Base-by-base conservation (phyloP, 2,888 invertebrate species). In the Athalia cordata region DNA sequence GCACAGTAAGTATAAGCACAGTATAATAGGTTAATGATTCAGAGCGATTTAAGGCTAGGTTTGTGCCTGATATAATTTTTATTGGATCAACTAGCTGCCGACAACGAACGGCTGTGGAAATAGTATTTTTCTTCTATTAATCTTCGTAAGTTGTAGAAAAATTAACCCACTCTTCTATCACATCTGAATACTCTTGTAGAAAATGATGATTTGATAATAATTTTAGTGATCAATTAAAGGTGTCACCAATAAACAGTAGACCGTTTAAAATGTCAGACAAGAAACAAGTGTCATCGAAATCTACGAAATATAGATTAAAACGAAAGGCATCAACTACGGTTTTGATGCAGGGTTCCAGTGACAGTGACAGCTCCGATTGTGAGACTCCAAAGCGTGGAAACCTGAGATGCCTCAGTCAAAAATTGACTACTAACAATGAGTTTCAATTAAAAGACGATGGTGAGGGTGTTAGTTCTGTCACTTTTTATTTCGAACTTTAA, bases 361-460 rank as follows among this genome's bases (percentile, higher is more conserved):
- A 45, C 64, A 64, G 64, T 64, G 64, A 64, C 45, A 64, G 64
- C 64, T 64, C 64, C n/a, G 64, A 64, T 64, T 64, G 43, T 64
- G 45, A 64, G 9, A 64, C 64, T 64, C 64, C 59, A n/a, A 59
- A 64, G 11, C 64, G 45, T 64, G 64, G 45, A n/a, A 29, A 29
- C 29, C 29, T 29, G 29, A 29, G 29, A 29, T 45, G 45, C 64
- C 64, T 64, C 64, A 64, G 4, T 45, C 45, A 64, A 45, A 45
- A 64, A 64, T 8, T 13, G n/a, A 45, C 5, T 45, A 64, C 64
- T 45, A 45, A 45, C 9, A 45, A 64, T 64, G 45, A 64, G 64
- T 64, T 45, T 64, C 45, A 64, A 45, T 43, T n/a, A 64, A n/a
- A 64, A 4, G 64, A 64, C 45, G 8, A 64, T 45, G 11, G 64